Percentiles rank a stretch among this genome's conserved stretches.
Conservation (phyloP, 2,888 invertebrate genomes). For the Drosophila nr. medialis region DNA sequence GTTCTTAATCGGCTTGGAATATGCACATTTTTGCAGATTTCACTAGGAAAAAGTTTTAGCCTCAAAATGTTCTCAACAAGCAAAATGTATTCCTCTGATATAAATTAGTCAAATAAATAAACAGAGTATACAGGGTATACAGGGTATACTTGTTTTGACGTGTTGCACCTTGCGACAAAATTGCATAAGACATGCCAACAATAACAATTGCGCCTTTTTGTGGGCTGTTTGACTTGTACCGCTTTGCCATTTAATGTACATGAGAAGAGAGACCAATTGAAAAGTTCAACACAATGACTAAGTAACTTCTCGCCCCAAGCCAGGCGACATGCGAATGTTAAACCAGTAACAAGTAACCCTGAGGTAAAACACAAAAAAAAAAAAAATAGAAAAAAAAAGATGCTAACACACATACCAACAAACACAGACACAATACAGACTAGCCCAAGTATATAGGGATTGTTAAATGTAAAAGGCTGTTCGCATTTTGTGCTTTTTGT, state of each 20-base stretch:
- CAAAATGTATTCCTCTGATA: background rate
- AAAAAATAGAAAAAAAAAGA: conserved; percentile 4
- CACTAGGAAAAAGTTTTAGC: background rate
- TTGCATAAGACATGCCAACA: conserved; percentile 24
- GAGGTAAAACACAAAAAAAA: conserved; percentile 25
- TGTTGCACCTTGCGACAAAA: conserved; percentile 45
- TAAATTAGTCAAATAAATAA: background rate
- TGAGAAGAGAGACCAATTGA: conserved; percentile 30
- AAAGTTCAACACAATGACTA: conserved; percentile 44
- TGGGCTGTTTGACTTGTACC: conserved; percentile 9
- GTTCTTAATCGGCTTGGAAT: background rate
- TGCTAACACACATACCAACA: conserved; percentile 26
- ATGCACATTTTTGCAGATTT: no score
- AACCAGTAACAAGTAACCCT: conserved; percentile 47
- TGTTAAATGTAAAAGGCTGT: conserved; percentile 68
- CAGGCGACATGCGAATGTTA: conserved; percentile 22
- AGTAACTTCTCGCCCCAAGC: conserved; percentile 47
- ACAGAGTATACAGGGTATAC: background rate
- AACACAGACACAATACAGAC: conserved; percentile 6
- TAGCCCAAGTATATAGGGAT: conserved; percentile 28
- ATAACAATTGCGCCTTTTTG: conserved; percentile 19
- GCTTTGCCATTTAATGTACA: conserved; percentile 51
- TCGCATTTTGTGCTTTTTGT: conserved; percentile 29
- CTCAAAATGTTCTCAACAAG: background rate
- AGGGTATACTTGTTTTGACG: conserved; percentile 22